Evolutionary conservation across 2,888 invertebrate species (phyloP).

Genomic region (Yponomeuta malinellus): DNA sequence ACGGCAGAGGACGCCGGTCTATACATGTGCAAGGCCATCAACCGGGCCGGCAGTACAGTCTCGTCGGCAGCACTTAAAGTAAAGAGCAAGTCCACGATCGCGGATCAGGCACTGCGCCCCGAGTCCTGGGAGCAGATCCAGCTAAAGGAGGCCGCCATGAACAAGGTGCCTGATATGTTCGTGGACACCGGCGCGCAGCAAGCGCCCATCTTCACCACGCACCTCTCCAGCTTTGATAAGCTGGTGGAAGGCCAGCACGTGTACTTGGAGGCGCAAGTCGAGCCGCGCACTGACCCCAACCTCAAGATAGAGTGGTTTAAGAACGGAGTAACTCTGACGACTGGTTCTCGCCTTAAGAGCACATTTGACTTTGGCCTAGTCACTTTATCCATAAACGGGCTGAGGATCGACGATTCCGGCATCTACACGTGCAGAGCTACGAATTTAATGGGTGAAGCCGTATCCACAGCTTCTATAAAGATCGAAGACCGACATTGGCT

Average conservation of each 20-base stretch:
- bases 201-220: slow-evolving; percentile 96
- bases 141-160: slow-evolving; percentile 93
- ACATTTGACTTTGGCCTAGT: slow-evolving; percentile 98
- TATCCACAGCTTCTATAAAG: slow-evolving; percentile 92
- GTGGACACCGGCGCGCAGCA: slow-evolving; percentile 90
- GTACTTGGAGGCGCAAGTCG: slow-evolving; percentile 91
- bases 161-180: slow-evolving; percentile 91
- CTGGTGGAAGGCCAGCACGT: slow-evolving; percentile 91
- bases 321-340: slow-evolving; percentile 89
- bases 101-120: slow-evolving; percentile 90
- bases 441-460: slow-evolving; percentile 95
- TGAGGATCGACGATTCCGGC: slow-evolving; percentile 94
- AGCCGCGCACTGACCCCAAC: slow-evolving; percentile 92
- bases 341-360: slow-evolving; percentile 92
- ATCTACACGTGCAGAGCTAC: slow-evolving; percentile 96
- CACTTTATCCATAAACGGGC: slow-evolving; percentile 90
- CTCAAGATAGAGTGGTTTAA: slow-evolving; percentile 94
- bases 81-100: slow-evolving; percentile 86
- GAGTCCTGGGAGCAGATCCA: slow-evolving; percentile 95
- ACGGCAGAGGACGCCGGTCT: slow-evolving; percentile 93
- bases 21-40: slow-evolving; percentile 95
- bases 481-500: slow-evolving; percentile 93
- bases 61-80: slow-evolving; percentile 94
- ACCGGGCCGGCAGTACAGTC: slow-evolving; percentile 95
- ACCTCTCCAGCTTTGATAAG: slow-evolving; percentile 89